Base-by-base conservation (phyloP, 2,888 invertebrate genomes). In the Tenthredo notha region DNA sequence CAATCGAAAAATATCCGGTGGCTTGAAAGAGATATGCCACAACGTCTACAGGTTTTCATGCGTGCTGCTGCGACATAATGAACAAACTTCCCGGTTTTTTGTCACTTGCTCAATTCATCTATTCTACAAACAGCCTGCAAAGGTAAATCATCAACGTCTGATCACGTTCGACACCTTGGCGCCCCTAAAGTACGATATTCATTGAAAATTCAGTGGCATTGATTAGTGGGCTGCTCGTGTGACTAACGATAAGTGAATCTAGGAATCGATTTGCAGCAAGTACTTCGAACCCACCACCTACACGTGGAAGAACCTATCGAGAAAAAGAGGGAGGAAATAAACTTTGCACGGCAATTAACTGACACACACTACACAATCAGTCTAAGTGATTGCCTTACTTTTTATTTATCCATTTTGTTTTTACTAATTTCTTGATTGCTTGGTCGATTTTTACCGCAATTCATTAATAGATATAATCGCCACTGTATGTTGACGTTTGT, bases 201-300 rank as follows among this genome's bases (percentile, higher is more conserved):
- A 43, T 74, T 9, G 43, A 43, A 43, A 74, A 74, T 74, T 74
- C 21, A 74, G 4, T n/a, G 43, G 25, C 12, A 74, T 72, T 21
- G 74, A 74, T 43, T 43, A 5, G 43, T 43, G 21, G n/a, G 21
- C 37, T 74, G 21, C 21, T 74, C 7, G 5, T 43, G 21, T 25
- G 37, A 25, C 74, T 33, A 33, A 67, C 74, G 43, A 43, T 43
- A 21, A 74, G 25, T 74, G 29, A 25, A n/a, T 25, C 25, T 21
- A 43, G 74, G 43, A 40, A 74, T 74, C 74, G 74, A 74, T 74
- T 43, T 43, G 18, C 25, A 40, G 40, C 9, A 25, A 0, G 21
- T 25, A 74, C 74, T 43, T 89, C 33, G 18, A 33, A 67, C 67
- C 15, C 33, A 29, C 61, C 18, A 33, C 67, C 25, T 67, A 33